Base-by-base conservation (phyloP, 1,140 invertebrate species). In the Heliconius nattereri region DNA sequence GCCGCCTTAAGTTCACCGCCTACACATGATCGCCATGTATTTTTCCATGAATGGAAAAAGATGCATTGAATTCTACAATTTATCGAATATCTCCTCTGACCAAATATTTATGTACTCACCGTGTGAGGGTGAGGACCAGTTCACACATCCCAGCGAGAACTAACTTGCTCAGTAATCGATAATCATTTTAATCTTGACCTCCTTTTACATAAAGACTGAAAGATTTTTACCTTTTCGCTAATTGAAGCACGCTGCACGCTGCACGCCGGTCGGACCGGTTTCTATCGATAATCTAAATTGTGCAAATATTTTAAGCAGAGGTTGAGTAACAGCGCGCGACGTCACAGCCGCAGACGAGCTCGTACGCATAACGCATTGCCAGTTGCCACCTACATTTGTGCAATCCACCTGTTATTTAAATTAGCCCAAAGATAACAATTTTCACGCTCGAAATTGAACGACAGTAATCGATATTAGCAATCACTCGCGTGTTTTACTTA, bases 121-220 rank as follows among this genome's bases (percentile, higher is more conserved):
- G 60, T 29, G 60, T 66, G 23, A 60, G 60, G 60, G 60, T 66
- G 23, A 60, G 40, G 45, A 71, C 37, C 78, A 60, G 66, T 74
- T 81, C 75, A 57, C 71, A 52, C 29, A 23, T 66, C 60, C 26
- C 60, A 66, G 32, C 23, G 23, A 35, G 32, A 29, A 26, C 57
- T 70, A 66, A 32, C 66, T 71, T 76, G 81, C 45, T 76, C 81
- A 71, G 60, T 83, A 83, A 81, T 80, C 78, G 85, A 82, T 92
- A 93, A 93, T 91, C 86, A 88, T 85, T 90, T 85, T 88, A 89
- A 91, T 88, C 91, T 93, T 93, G 92, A 92, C 91, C 92, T 87
- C 86, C 82, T 90, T 93, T 82, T 77, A 79, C 70, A 85, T 86
- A 86, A 83, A 86, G 83, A 87, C 81, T 72, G 83, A 86, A 88